Evolutionary conservation across 2,797 vertebrate species (phyloP).

Genomic region (Peromyscus aztecus): DNA sequence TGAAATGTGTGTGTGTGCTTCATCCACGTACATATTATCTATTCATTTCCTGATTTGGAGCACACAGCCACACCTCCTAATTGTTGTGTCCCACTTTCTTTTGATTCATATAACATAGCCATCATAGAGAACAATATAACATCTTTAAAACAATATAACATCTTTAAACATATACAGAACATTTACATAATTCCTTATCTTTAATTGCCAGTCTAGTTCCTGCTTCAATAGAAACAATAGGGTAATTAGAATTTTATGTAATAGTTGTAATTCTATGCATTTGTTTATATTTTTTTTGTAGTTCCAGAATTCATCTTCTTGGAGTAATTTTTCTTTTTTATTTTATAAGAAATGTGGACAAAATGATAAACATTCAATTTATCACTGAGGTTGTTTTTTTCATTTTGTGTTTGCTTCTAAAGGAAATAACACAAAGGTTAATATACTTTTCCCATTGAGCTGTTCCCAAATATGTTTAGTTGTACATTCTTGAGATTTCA

Average conservation of each 20-base stretch:
- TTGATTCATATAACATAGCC: background rate
- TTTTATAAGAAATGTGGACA: background rate
- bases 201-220: background rate
- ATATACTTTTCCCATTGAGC: background rate
- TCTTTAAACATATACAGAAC: background rate
- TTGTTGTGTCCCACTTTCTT: background rate
- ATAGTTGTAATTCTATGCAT: background rate
- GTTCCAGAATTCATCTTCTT: constrained; percentile 4
- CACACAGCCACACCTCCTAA: background rate
- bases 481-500: constrained; percentile 24
- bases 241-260: background rate
- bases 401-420: constrained; percentile 6
- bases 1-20: background rate
- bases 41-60: background rate
- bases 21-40: background rate
- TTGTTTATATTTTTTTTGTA: background rate
- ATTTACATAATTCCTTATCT: constrained; percentile 12
- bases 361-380: background rate
- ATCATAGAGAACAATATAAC: background rate
- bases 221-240: background rate
- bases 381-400: background rate
- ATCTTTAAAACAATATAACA: background rate
- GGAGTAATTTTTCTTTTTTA: constrained; percentile 2
- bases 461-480: constrained; percentile 1
- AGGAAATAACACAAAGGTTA: background rate